Evolutionary conservation across 2,888 invertebrate genomes (phyloP).

Genomic region (Ophioninae sp.): DNA sequence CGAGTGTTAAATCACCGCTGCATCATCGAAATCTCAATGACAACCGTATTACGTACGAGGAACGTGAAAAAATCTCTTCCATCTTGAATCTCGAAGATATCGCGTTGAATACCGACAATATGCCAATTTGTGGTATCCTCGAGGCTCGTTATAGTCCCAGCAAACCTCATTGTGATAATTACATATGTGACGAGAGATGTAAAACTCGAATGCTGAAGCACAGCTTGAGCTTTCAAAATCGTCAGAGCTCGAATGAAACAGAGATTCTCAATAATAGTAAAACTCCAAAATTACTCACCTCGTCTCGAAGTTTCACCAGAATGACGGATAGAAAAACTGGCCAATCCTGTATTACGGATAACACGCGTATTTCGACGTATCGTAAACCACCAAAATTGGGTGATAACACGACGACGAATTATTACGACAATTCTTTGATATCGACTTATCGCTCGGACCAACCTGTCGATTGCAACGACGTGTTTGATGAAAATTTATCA

Average conservation of each 20-base stretch:
- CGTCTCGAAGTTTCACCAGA: constrained; percentile 68
- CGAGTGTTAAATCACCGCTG: constrained; percentile 6
- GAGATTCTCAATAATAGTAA: constrained; percentile 64
- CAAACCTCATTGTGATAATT: constrained; percentile 64
- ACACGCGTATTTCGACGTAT: background rate
- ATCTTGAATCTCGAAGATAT: constrained; percentile 59
- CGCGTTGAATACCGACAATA: constrained; percentile 55
- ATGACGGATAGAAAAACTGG: constrained; percentile 4
- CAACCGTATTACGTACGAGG: constrained; percentile 10
- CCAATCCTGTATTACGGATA: background rate
- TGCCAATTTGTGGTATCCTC: constrained; percentile 63
- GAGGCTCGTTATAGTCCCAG: constrained; percentile 65
- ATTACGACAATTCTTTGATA: constrained; percentile 64
- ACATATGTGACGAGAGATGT: constrained; percentile 67
- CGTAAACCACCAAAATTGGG: constrained; percentile 65
- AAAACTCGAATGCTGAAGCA: constrained; percentile 65
- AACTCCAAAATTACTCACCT: constrained; percentile 33
- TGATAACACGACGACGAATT: constrained; percentile 65
- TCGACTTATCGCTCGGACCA: constrained; percentile 51
- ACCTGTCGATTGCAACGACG: background rate
- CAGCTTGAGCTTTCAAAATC: constrained; percentile 71
- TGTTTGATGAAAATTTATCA: constrained; percentile 53
- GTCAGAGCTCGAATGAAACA: constrained; percentile 61
- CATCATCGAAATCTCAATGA: constrained; percentile 20
- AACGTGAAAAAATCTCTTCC: constrained; percentile 65